Percentiles rank a stretch among this genome's conserved stretches.
phyloP scores from a whole-genome alignment of 1,140 invertebrate species.

The Platorchestia sp. region DNA sequence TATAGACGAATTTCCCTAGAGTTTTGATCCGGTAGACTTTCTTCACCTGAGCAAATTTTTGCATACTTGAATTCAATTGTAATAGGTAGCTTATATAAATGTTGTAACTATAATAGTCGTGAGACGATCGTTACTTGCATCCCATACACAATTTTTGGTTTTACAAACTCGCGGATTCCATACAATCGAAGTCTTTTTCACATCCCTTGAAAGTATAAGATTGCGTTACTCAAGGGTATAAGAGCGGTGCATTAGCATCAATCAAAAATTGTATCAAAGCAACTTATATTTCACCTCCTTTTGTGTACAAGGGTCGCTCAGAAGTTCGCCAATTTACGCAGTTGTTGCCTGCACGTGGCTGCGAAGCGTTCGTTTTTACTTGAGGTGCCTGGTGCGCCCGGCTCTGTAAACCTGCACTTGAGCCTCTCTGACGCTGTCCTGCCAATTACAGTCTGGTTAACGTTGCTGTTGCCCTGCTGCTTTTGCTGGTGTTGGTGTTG shows the following conservation, averaged over 20 bases:
- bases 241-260: not conserved
- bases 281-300: not conserved
- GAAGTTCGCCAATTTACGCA: not conserved
- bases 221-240: not conserved
- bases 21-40: not conserved
- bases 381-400: not conserved
- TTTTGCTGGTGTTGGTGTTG: not conserved
- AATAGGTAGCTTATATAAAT: not conserved
- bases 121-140: not conserved
- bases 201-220: not conserved
- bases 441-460: slow-evolving; percentile 10
- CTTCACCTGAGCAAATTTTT: not conserved
- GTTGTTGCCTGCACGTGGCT: not conserved
- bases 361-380: not conserved
- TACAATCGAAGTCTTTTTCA: not conserved
- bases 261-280: not conserved
- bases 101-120: not conserved
- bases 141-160: not conserved
- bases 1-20: not conserved
- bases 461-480: not conserved
- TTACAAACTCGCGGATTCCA: not conserved
- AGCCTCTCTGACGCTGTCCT: not conserved
- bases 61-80: not conserved
- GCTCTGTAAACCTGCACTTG: not conserved
- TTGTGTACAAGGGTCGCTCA: not conserved